Conservation (phyloP, 2,797 vertebrate species). For the Siniperca scherzeri region DNA sequence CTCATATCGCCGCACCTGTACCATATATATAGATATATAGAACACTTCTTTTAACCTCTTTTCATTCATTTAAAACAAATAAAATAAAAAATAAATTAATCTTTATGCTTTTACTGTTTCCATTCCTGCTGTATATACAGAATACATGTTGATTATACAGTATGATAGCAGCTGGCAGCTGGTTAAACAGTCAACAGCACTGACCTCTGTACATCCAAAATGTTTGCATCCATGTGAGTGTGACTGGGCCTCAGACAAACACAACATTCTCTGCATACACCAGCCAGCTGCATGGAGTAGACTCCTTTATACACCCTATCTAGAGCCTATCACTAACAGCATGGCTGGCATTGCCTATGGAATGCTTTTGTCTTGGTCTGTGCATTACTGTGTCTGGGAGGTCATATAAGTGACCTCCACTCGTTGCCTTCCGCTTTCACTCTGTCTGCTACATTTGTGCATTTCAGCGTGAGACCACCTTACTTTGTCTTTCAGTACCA, state of each 20-base stretch:
- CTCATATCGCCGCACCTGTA: constrained; percentile 35
- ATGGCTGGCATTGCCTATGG: constrained; percentile 69
- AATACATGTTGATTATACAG: constrained; percentile 43
- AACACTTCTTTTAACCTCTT: not conserved
- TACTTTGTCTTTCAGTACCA: constrained; percentile 90
- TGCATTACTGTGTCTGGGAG: constrained; percentile 74
- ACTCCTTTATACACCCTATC: constrained; percentile 58
- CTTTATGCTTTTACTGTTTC: constrained; percentile 11
- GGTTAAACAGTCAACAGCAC: constrained; percentile 62
- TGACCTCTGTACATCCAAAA: constrained; percentile 64
- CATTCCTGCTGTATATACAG: constrained; percentile 17
- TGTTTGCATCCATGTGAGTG: constrained; percentile 57
- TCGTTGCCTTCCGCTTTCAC: constrained; percentile 87
- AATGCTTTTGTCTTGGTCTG: constrained; percentile 78
- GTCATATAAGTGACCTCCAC: constrained; percentile 70
- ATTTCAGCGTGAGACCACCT: constrained; percentile 87
- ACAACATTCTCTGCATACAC: constrained; percentile 63
- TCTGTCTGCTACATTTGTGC: constrained; percentile 80
- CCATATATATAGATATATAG: constrained; percentile 11
- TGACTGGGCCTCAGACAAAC: constrained; percentile 66
- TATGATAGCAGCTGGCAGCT: constrained; percentile 68
- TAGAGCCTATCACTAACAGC: constrained; percentile 75
- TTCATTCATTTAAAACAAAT: constrained; percentile 3
- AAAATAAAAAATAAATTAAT: not conserved
- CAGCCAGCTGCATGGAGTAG: constrained; percentile 66